Conservation (phyloP, 92 coral and sea anemone species). For the Porites rus region DNA sequence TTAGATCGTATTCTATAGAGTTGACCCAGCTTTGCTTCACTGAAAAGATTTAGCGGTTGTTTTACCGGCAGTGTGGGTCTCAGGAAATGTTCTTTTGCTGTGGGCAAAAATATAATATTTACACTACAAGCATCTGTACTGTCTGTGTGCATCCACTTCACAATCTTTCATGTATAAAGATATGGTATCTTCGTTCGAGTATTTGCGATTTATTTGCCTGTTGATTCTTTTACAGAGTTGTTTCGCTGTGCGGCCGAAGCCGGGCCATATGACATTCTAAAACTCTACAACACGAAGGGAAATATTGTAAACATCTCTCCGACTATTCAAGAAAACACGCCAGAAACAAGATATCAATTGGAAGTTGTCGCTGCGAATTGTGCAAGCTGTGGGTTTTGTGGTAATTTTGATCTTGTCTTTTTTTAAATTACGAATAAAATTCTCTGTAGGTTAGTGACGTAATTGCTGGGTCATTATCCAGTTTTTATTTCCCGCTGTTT, state of each 20-base stretch:
- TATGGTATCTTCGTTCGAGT: neutral
- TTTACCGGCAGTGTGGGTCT: too few relatives aligned
- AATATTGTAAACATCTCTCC: conserved; percentile 86
- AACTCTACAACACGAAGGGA: conserved; percentile 86
- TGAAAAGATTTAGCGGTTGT: neutral
- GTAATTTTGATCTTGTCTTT: conserved; percentile 45
- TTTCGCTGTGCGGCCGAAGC: conserved; percentile 95
- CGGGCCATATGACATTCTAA: conserved; percentile 84
- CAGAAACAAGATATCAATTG: conserved; percentile 77
- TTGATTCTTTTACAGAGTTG: conserved; percentile 60
- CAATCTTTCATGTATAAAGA: neutral
- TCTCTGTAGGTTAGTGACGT: conserved; percentile 9
- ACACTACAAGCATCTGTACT: too few relatives aligned
- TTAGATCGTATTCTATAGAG: conserved; percentile 24
- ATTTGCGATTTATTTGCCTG: neutral
- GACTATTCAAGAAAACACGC: conserved; percentile 76
- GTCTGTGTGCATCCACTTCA: too few relatives aligned
- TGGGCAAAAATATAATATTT: too few relatives aligned
- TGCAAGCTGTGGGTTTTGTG: conserved; percentile 83
- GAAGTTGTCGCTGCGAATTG: conserved; percentile 92
- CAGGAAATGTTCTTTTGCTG: too few relatives aligned
- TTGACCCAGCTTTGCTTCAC: neutral
- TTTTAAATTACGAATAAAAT: conserved; percentile 3
- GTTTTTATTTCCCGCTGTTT: conserved; percentile 1
- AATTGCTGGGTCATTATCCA: neutral